Evolutionary conservation across 2,888 invertebrate species (phyloP).

Genomic region (Eremobia ochroleuca): DNA sequence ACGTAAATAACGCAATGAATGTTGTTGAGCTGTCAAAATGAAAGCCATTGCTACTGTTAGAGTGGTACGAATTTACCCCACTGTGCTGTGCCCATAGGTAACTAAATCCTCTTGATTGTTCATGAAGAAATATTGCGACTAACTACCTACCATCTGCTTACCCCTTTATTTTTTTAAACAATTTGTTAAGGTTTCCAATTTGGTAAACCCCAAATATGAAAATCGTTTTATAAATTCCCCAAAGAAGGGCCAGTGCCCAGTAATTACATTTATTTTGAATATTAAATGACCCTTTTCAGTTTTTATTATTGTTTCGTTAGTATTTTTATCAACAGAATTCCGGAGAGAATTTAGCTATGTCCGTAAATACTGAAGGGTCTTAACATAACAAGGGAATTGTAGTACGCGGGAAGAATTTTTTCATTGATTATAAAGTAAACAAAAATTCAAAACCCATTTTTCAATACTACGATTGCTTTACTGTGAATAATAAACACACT

Average conservation of each 20-base stretch:
- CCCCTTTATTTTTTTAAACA: not conserved
- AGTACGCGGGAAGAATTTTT: not conserved
- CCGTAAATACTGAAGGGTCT: conserved; percentile 53
- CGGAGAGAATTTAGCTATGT: conserved; percentile 57
- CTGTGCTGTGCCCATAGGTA: not conserved
- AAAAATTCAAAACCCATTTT: not conserved
- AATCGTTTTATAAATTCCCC: conserved; percentile 38
- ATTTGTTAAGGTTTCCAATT: conserved; percentile 13
- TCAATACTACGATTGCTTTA: conserved; percentile 13
- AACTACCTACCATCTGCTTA: not conserved
- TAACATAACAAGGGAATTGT: conserved; percentile 41
- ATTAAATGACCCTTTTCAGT: conserved; percentile 51
- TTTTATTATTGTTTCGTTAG: conserved; percentile 69
- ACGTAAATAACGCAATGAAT: no score
- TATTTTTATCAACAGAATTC: conserved; percentile 64
- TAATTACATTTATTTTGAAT: conserved; percentile 61
- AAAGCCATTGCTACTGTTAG: no score
- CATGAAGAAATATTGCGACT: not conserved
- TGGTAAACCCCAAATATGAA: conserved; percentile 17
- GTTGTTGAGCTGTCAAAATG: no score
- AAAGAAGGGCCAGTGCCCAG: conserved; percentile 28
- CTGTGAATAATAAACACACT: not conserved
- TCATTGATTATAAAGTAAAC: not conserved
- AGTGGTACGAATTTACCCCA: no score
- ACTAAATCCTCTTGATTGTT: not conserved